Evolutionary conservation across 2,113 vertebrate species (phyloP).

Genomic region (Himantopus leucocephalus): DNA sequence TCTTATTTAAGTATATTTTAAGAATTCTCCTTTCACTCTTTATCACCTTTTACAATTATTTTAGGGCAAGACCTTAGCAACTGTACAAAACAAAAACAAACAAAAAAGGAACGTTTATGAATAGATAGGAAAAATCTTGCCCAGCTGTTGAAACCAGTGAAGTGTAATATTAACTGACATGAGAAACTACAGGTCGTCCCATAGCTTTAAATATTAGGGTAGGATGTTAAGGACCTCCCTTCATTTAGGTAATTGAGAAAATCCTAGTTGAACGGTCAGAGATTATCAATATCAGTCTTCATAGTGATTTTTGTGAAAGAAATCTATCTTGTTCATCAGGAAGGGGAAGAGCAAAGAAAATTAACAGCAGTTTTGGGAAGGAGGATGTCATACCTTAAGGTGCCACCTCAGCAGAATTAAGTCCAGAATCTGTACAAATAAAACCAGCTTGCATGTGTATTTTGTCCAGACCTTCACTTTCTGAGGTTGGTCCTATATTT

Average conservation of each 20-base stretch:
- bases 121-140: background rate
- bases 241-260: background rate
- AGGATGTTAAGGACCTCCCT: background rate
- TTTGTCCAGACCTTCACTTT: background rate
- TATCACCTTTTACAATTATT: background rate
- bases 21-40: background rate
- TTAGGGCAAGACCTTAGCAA: background rate
- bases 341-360: background rate
- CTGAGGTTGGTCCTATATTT: background rate
- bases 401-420: background rate
- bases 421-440: background rate
- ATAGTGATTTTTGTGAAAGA: background rate
- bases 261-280: background rate
- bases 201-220: background rate
- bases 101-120: background rate
- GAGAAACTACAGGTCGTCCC: background rate
- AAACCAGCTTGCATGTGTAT: background rate
- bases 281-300: background rate
- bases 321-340: background rate
- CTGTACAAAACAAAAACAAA: background rate
- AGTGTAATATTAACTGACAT: accelerated
- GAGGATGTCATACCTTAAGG: background rate
- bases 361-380: background rate
- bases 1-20: background rate
- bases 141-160: background rate